These are phyloP conservation scores for Rallus crepitans DNA, from an alignment of 2,797 vertebrate species.

Conservation along the genomic window DNA sequence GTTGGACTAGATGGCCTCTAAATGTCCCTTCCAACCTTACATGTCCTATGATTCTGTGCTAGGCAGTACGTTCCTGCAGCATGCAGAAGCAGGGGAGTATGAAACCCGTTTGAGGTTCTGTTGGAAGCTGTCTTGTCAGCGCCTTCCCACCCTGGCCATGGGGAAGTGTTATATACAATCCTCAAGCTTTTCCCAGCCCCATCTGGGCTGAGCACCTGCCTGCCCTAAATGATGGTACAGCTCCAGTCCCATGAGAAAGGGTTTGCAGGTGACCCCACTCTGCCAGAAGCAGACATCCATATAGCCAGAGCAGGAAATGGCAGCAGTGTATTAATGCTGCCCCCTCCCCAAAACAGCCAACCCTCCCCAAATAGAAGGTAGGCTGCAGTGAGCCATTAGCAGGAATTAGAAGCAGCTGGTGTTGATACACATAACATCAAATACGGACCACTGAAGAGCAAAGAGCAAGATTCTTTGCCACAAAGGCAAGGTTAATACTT, in stretches of 20 bases:
- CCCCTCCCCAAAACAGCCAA: background rate
- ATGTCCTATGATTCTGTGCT: too few relatives aligned
- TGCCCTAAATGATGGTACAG: background rate
- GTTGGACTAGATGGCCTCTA: too few relatives aligned
- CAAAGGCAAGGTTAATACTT: slow-evolving; percentile 39
- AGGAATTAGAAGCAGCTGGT: background rate
- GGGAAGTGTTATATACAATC: background rate
- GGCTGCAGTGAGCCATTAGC: accelerated
- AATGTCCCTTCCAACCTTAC: too few relatives aligned
- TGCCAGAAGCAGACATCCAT: background rate
- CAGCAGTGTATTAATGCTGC: background rate
- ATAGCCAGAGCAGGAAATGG: background rate
- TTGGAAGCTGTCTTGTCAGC: background rate
- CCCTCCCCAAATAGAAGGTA: background rate
- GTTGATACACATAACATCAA: background rate
- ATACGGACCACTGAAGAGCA: background rate
- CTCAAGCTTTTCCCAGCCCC: background rate
- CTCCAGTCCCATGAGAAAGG: accelerated
- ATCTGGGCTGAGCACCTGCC: too few relatives aligned
- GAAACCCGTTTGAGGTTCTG: background rate
- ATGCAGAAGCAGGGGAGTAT: accelerated
- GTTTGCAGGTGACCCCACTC: background rate
- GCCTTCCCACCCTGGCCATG: background rate
- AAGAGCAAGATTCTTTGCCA: background rate
- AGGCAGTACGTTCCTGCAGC: background rate